Evolutionary conservation across 2,888 invertebrate genomes (phyloP), one percentile per base, ranked within the genome.

Genomic region (Amaurobius ferox): DNA sequence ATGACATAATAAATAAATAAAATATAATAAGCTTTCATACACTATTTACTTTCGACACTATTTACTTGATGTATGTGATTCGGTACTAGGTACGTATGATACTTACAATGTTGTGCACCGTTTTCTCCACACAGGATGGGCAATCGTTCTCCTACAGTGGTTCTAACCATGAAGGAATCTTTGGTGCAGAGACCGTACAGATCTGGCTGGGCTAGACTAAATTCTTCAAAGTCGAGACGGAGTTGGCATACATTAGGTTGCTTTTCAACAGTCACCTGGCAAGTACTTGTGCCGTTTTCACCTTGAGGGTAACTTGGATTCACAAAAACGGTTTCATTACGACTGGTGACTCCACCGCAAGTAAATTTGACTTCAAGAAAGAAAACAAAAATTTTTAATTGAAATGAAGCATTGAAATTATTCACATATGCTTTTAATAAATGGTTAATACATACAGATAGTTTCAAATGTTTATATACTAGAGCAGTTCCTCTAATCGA

Each of bases 181-280:
- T 90, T 96, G 94, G 91, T 96, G 95, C 61, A 93, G 92, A 0
- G 93, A 92, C 89, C 94, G 93, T 0, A 96, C 95, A 88, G 74
- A 61, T 89, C 88, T 6, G 88, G 89, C 62, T 88, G 89, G 28
- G 89, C 88, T 16, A 89, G 87, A 35, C 79, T 93, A 90, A 97
- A 95, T 80, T 95, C 94, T 88, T 95, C 94, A 90, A 97, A 95
- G 90, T 97, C 96, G 62, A 79, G 78, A 64, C 96, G 94, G 90
- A 96, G 94, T 91, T 97, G 97, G 89, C 96, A 97, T n/a, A 97
- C 94, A 89, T 95, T 95, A 0, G 94, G 94, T 90, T 95, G 94
- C 91, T 97, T 97, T 66, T 95, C 91, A 5, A 97, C 92, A 0
- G 96, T 96, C 2, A 96, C 93, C 90, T 97, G 96, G 89, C 97